A percentile compares a stretch with the other conserved stretches of the same genome.
phyloP scores from a whole-genome alignment of 2,888 invertebrate genomes.

The Leucophenga montana region DNA sequence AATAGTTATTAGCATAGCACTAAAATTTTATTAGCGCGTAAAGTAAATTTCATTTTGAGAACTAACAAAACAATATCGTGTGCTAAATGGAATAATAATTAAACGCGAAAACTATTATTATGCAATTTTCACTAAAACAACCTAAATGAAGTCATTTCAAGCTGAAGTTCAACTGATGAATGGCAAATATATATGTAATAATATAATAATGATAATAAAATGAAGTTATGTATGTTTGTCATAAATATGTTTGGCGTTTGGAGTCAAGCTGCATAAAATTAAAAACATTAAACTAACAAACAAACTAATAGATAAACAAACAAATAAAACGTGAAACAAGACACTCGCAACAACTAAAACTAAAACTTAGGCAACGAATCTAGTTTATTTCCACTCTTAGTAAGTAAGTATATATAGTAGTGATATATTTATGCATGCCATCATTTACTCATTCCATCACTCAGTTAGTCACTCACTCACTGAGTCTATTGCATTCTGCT shows the following conservation, averaged over 20 bases:
- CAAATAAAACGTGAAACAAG: constrained; percentile 14
- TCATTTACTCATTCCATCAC: neutral
- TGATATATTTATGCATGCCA: no score
- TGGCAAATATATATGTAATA: no score
- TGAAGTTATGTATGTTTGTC: neutral
- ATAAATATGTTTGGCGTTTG: constrained; percentile 1
- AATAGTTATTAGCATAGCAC: no score
- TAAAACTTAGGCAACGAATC: constrained; percentile 63
- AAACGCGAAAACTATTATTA: constrained; percentile 45
- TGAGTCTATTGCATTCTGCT: constrained; percentile 10
- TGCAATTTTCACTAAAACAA: constrained; percentile 37
- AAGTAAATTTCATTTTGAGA: constrained; percentile 21
- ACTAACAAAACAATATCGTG: neutral
- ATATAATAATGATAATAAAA: no score
- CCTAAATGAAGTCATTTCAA: neutral
- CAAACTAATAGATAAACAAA: constrained; percentile 37
- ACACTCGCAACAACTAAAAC: constrained; percentile 38
- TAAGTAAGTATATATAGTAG: neutral
- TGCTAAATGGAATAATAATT: constrained; percentile 48
- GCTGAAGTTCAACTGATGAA: neutral
- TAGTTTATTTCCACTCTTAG: constrained; percentile 22
- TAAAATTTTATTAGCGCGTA: no score
- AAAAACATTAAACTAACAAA: neutral
- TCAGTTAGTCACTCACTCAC: neutral
- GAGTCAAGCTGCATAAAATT: neutral